Conservation (phyloP, 2,888 invertebrate species). For the Sabellastarte sp. region DNA sequence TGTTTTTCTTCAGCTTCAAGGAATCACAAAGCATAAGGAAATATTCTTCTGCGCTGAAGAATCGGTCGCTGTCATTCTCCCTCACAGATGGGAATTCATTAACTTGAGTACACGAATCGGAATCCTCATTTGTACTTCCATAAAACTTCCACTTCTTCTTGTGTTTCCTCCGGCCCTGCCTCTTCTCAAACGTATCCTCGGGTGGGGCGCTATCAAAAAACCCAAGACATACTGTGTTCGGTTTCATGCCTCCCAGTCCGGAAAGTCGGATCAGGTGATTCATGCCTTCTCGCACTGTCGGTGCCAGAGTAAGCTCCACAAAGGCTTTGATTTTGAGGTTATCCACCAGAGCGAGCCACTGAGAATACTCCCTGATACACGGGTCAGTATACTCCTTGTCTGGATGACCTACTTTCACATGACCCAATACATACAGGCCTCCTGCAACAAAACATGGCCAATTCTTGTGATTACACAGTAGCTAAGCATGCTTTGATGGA, state of each 20-base stretch:
- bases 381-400: conserved; percentile 68
- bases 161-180: neutral
- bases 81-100: conserved; percentile 30
- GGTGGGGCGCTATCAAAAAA: conserved; percentile 79
- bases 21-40: conserved; percentile 83
- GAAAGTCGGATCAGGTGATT: conserved; percentile 87
- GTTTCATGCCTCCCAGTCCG: conserved; percentile 99
- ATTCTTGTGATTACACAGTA: no score
- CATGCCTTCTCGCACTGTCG: conserved; percentile 82
- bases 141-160: neutral
- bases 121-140: neutral
- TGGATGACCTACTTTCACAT: conserved; percentile 69
- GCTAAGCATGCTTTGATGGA: no score
- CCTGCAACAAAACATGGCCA: neutral
- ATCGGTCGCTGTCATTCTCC: conserved; percentile 23
- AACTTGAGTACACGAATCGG: neutral
- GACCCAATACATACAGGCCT: conserved; percentile 45
- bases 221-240: conserved; percentile 89
- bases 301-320: conserved; percentile 69
- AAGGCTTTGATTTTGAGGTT: conserved; percentile 65
- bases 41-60: conserved; percentile 67
- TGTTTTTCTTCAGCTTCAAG: conserved; percentile 88
- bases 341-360: conserved; percentile 92
- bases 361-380: conserved; percentile 74
- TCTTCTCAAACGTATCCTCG: conserved; percentile 62